Conservation (phyloP, 2,888 invertebrate genomes). For the Drosophila paucipuncta region DNA sequence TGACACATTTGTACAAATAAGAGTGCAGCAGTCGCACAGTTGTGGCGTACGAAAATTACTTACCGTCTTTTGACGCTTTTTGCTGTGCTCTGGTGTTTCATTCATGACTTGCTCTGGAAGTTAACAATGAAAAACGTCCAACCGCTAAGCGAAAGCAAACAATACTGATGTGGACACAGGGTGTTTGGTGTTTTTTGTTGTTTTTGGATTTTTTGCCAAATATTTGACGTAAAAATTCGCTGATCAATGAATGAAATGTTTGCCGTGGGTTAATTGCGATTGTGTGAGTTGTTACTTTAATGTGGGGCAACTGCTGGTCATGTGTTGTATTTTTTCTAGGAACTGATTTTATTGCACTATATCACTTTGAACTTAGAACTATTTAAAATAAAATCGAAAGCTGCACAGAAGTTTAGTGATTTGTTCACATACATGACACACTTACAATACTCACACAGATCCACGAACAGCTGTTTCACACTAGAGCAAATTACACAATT, state of each 20-base stretch:
- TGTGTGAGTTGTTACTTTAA: not conserved
- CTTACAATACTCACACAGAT: slow-evolving; percentile 11
- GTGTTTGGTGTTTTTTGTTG: slow-evolving; percentile 9
- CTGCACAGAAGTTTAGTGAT: slow-evolving; percentile 32
- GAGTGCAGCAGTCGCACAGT: not conserved
- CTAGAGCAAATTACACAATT: not conserved
- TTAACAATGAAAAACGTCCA: slow-evolving; percentile 43
- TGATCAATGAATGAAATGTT: slow-evolving; percentile 63
- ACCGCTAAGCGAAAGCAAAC: slow-evolving; percentile 49
- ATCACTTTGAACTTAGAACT: slow-evolving; percentile 49
- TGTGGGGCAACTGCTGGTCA: not conserved
- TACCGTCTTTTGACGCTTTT: slow-evolving; percentile 81
- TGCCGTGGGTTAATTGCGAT: slow-evolving; percentile 7
- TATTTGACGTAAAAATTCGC: slow-evolving; percentile 10
- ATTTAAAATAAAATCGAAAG: slow-evolving; percentile 41
- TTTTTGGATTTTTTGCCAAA: slow-evolving; percentile 1
- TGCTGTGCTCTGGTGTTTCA: slow-evolving; percentile 79
- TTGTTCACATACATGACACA: slow-evolving; percentile 40
- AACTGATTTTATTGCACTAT: slow-evolving; percentile 47
- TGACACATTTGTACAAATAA: slow-evolving; percentile 68
- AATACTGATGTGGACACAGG: slow-evolving; percentile 54
- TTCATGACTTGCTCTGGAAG: slow-evolving; percentile 58
- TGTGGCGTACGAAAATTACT: slow-evolving; percentile 42
- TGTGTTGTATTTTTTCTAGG: slow-evolving; percentile 26
- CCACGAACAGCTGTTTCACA: slow-evolving; percentile 56